Conservation (phyloP, 2,113 vertebrate genomes). For the Hymenochirus boettgeri region DNA sequence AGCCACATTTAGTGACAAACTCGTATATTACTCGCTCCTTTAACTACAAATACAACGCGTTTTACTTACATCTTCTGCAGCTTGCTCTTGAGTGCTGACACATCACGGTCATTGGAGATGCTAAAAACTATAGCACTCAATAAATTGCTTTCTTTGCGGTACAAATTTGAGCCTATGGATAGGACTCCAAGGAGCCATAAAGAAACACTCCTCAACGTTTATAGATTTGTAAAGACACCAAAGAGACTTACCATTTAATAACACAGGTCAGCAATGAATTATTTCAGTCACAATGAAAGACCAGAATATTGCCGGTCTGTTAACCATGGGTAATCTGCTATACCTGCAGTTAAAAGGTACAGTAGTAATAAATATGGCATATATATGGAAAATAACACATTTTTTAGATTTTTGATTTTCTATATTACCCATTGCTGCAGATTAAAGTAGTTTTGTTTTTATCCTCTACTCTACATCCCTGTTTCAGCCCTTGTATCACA, state of each 20-base stretch:
- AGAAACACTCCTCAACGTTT: conserved; percentile 25
- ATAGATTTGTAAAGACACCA: conserved; percentile 24
- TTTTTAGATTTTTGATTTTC: too few relatives aligned
- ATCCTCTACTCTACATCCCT: too few relatives aligned
- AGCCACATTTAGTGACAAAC: conserved; percentile 1
- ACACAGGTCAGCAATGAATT: background rate
- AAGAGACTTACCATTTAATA: conserved; percentile 29
- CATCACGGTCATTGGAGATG: conserved; percentile 10
- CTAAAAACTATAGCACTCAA: background rate
- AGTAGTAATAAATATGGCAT: too few relatives aligned
- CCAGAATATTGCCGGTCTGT: too few relatives aligned
- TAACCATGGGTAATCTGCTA: too few relatives aligned
- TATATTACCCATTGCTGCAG: too few relatives aligned
- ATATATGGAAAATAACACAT: too few relatives aligned
- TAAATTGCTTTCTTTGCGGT: conserved; percentile 12
- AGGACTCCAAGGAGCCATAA: conserved; percentile 14
- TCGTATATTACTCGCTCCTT: conserved; percentile 19
- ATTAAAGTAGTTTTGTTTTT: too few relatives aligned
- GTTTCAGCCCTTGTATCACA: too few relatives aligned
- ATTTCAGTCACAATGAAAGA: conserved; percentile 17
- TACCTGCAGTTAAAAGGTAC: too few relatives aligned
- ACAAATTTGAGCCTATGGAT: conserved; percentile 21
- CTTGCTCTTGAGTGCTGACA: conserved; percentile 8
- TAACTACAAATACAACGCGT: background rate
- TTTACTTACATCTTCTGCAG: conserved; percentile 1